Base-by-base conservation (phyloP, 2,888 invertebrate species). In the Andrena bucephala region DNA sequence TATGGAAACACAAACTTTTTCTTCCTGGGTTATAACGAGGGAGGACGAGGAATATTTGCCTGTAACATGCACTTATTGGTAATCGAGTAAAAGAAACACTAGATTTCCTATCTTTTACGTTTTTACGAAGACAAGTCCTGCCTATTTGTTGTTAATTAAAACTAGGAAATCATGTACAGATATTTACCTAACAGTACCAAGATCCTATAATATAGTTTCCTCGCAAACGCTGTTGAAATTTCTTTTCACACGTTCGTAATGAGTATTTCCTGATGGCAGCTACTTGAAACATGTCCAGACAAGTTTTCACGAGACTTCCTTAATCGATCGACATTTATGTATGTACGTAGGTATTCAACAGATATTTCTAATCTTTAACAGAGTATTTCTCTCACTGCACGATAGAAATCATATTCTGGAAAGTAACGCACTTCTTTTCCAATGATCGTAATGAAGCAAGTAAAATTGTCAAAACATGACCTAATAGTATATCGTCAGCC, bases 401-500 rank as follows among this genome's bases (percentile, higher is more conserved):
- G 48, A 66, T 80, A 59, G 16, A 75, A 70, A 71, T 67, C 70
- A 62, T 73, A 73, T 71, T 57, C 77, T 3, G 48, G 62, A 67
- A 65, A 24, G 62, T 59, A 60, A 79, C 29, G 36, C 69, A 72
- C 81, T 70, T 60, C 48, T 42, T 60, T 81, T 24, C 50, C 31
- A 66, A 57, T 33, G 50, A 70, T 62, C 50, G 50, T 77, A 65
- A 84, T 77, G 72, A 76, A 73, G 70, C 63, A 48, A 81, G 48
- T 68, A 81, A 87, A 89, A 86, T 88, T 86, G 86, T 89, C 89
- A 92, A 92, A 92, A 92, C 91, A 92, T 84, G 85, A 87, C 85
- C 82, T 76, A 87, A 87, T 87, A 42, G 42, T 42, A 76, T 84
- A 84, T 84, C 79, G 83, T 78, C 91, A 89, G 92, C 92, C 91